Conservation (phyloP, 2,888 invertebrate genomes). For the Tineola bisselliella region DNA sequence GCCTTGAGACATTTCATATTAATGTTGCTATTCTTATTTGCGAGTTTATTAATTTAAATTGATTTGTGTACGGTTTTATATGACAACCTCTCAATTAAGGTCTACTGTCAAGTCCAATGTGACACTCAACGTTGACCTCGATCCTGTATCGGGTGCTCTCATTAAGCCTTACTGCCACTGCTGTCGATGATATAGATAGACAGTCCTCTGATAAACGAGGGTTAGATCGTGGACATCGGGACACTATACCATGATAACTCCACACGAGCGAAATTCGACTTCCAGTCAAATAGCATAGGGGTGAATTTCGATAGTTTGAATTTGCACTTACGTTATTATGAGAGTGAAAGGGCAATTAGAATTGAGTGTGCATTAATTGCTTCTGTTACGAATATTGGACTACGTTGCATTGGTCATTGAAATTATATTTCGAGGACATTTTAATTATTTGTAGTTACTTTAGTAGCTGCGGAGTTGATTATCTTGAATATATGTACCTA, state of each 20-base stretch:
- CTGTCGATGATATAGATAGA: constrained; percentile 37
- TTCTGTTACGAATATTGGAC: constrained; percentile 32
- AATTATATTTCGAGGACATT: constrained; percentile 2
- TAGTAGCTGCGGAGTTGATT: too few species aligned
- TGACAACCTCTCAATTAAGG: constrained; percentile 48
- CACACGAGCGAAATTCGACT: constrained; percentile 26
- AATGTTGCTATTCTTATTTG: background rate
- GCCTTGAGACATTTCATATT: background rate
- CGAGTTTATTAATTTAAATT: background rate
- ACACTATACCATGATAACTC: constrained; percentile 20
- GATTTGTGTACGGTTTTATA: constrained; percentile 16
- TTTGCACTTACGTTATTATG: constrained; percentile 25
- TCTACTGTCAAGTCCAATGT: constrained; percentile 46
- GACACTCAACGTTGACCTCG: constrained; percentile 54
- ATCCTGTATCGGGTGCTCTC: constrained; percentile 53
- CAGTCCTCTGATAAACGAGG: constrained; percentile 44
- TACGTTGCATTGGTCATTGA: constrained; percentile 23
- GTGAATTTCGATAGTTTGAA: constrained; percentile 26
- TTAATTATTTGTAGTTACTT: background rate
- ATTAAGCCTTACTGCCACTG: constrained; percentile 47
- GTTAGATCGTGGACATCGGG: constrained; percentile 34
- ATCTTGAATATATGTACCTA: too few species aligned
- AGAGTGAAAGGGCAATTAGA: constrained; percentile 29
- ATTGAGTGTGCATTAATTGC: constrained; percentile 45
- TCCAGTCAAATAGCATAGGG: constrained; percentile 24